Evolutionary conservation across 2,797 vertebrate genomes (phyloP), one percentile per base, ranked within the genome.

Genomic region (Etheostoma nigrum): DNA sequence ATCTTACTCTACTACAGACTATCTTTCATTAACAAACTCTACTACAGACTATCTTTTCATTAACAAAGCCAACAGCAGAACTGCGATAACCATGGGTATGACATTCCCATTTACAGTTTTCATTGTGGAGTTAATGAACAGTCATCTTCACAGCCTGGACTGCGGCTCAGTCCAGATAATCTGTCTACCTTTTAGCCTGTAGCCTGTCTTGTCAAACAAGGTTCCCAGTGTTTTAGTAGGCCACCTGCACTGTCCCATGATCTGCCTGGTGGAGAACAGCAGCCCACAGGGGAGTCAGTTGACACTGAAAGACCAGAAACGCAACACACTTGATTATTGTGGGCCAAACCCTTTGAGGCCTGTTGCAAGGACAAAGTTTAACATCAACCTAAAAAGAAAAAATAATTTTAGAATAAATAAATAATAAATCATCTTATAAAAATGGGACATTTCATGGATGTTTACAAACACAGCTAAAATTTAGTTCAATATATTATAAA

Each of bases 171-270:
- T 53, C 15, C 25, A 53, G 45, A 45, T 25, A 12, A 64, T 62
- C 33, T 45, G 52, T 85, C 84, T 82, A 92, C 89, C 91, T 93
- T 90, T 79, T 81, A 90, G 87, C 74, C 66, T 90, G 80, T 81
- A 90, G 87, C 74, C 66, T 67, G 72, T 88, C 82, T 87, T 63
- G 76, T 79, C 33, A 68, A 74, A 93, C 89, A 92, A 93, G 89
- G 82, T 72, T 83, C 48, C 53, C 59, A 79, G 86, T 93, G 91
- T 93, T 79, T 81, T 58, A 78, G 74, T 62, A 74, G 81, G 86
- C 87, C 92, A 92, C 90, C 92, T 94, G 92, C 88, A 76, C 78
- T 55, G 85, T 92, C 92, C 88, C 89, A 90, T 93, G 92, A 94
- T 90, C 84, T 23, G 78, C 84, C 81, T 81, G 75, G 82, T 78